Conservation (phyloP, 2,113 vertebrate genomes). For the Podarcis raffonei region DNA sequence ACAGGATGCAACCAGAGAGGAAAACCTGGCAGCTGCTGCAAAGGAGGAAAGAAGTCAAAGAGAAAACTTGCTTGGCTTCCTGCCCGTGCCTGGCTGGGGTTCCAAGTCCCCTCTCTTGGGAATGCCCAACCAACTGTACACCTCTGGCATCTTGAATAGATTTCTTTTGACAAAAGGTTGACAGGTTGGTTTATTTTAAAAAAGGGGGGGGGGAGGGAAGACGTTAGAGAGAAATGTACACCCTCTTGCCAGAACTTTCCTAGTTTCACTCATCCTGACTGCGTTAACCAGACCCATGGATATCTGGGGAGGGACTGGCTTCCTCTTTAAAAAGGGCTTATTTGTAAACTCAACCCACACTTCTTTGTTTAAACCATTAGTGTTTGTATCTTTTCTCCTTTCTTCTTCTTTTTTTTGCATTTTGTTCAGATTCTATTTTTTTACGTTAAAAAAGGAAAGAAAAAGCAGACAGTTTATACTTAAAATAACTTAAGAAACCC, state of each 20-base stretch:
- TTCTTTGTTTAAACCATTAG: conserved; percentile 20
- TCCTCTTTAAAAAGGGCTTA: neutral
- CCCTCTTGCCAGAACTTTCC: neutral
- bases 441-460: neutral
- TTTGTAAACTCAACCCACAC: conserved; percentile 6
- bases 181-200: neutral
- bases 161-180: neutral
- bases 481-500: conserved; percentile 42
- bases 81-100: neutral
- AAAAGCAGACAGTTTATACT: neutral
- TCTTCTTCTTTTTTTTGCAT: neutral
- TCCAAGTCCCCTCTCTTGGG: neutral
- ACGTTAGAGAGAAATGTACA: neutral
- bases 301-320: neutral
- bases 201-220: no score
- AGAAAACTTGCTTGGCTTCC: neutral
- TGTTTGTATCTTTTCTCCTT: conserved; percentile 6
- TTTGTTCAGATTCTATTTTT: neutral
- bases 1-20: neutral
- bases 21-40: neutral
- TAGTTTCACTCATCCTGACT: neutral
- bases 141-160: neutral
- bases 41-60: neutral
- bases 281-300: neutral
- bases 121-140: neutral